A percentile compares a stretch with the other conserved stretches of the same genome.
These are phyloP conservation scores for Cranoglanis bouderius DNA, from an alignment of 2,113 vertebrate species.

Conservation along the genomic window DNA sequence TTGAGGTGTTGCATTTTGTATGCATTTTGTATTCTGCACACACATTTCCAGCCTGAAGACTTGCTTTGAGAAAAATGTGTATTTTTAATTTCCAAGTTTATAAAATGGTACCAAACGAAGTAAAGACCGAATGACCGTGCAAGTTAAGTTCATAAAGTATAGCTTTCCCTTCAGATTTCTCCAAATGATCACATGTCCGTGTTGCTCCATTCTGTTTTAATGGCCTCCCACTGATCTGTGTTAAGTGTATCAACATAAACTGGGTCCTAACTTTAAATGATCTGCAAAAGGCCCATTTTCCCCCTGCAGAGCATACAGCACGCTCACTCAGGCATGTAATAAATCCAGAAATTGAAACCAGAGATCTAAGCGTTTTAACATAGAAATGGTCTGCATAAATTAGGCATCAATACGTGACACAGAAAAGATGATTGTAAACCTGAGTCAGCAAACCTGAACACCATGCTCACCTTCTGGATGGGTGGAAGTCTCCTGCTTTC, in stretches of 20 bases:
- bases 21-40: background rate
- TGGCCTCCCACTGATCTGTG: background rate
- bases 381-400: background rate
- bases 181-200: background rate
- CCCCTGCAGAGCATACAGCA: background rate
- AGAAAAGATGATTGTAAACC: background rate
- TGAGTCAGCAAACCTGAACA: background rate
- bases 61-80: background rate
- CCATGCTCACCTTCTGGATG: constrained; percentile 90
- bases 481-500: constrained; percentile 95
- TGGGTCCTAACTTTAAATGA: background rate
- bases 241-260: constrained; percentile 3
- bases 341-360: constrained; percentile 13
- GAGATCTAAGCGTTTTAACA: background rate
- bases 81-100: no score
- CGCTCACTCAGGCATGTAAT: constrained; percentile 4
- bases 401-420: background rate
- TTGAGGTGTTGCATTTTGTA: background rate
- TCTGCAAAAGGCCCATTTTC: background rate
- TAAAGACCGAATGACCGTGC: background rate
- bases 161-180: background rate
- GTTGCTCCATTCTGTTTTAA: background rate
- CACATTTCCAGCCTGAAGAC: constrained; percentile 16
- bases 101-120: background rate
- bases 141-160: background rate